Base-by-base conservation (phyloP, 2,113 vertebrate genomes). In the Mustelus asterias region DNA sequence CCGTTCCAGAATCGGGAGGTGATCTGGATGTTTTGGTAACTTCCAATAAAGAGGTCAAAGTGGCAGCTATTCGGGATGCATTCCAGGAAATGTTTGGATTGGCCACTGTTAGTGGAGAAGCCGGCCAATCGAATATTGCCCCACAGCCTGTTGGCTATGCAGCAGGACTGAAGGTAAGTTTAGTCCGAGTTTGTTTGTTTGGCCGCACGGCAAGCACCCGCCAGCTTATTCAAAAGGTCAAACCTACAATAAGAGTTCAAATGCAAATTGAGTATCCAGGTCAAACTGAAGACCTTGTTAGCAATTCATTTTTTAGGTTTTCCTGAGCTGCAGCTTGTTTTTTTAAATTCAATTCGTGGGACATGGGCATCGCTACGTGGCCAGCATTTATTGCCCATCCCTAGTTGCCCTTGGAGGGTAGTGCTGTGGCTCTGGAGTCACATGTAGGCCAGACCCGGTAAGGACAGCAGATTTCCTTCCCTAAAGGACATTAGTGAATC, bases 31-130 rank as follows among this genome's bases (percentile, higher is more conserved):
- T 99, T 20, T 98, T 99, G 20, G 99, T 99, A 96, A 98, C 99
- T 0, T 99, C 99, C 7, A 98, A 98, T 83, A 99, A 99, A 95
- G 99, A 99, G 89, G 97, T 98, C 22, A 98, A 98, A 95, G 98
- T 99, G 0, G 98, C 98, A 11, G 99, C 99, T 0, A 97, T 99
- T 95, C 97, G 99, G 95, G 99, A 99, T 2, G 99, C 99, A 83
- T 99, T 99, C 96, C 99, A 99, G 97, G 99, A 99, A 96, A 98
- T 99, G 54, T 99, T 99, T 96, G 99, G 99, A 63, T 98, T 99
- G 97, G 99, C 99, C 60, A 97, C 99, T 96, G 98, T 99, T 78
- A 98, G 98, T 0, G 99, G 99, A 96, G 99, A 99, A 97, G 98
- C 98, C 0, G 98, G 98, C 5, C 98, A 98, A 96, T 99, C 99